Conservation (phyloP, 2,888 invertebrate genomes). For the Chloromyia formosa region DNA sequence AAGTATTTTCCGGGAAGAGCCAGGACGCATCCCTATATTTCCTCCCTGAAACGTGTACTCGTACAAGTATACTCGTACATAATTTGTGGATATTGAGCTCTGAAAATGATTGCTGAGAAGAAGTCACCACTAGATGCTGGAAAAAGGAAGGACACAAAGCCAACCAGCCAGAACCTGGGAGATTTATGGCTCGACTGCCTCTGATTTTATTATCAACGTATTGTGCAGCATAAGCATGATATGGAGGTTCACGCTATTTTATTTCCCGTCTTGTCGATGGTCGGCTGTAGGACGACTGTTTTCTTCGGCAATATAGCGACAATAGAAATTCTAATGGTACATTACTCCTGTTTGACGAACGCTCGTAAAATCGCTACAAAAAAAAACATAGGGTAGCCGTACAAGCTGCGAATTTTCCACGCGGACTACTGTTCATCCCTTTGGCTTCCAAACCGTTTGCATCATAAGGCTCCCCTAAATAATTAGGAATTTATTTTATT, state of each 20-base stretch:
- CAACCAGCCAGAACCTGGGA: not conserved
- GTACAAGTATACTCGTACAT: slow-evolving; percentile 3
- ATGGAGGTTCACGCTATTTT: not conserved
- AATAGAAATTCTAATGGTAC: slow-evolving; percentile 19
- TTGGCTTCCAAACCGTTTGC: not conserved
- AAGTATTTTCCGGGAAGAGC: not conserved
- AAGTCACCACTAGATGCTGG: not conserved
- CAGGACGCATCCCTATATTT: not conserved
- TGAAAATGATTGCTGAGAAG: slow-evolving; percentile 22
- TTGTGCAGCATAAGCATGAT: slow-evolving; percentile 9
- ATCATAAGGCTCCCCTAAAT: not conserved
- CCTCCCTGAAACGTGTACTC: not conserved
- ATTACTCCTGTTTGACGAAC: not conserved
- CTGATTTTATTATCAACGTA: slow-evolving; percentile 27
- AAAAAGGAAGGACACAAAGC: not conserved
- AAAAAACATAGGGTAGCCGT: not conserved
- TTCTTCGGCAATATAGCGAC: not conserved
- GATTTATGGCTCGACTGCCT: slow-evolving; percentile 14
- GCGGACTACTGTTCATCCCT: not conserved
- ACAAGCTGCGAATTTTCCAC: not conserved
- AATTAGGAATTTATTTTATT: slow-evolving; percentile 6
- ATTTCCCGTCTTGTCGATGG: not conserved
- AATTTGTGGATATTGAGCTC: slow-evolving; percentile 28
- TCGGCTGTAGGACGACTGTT: not conserved
- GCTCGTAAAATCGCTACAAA: not conserved